phyloP scores from a whole-genome alignment of 2,888 invertebrate genomes.

The Stenoptilia bipunctidactyla region DNA sequence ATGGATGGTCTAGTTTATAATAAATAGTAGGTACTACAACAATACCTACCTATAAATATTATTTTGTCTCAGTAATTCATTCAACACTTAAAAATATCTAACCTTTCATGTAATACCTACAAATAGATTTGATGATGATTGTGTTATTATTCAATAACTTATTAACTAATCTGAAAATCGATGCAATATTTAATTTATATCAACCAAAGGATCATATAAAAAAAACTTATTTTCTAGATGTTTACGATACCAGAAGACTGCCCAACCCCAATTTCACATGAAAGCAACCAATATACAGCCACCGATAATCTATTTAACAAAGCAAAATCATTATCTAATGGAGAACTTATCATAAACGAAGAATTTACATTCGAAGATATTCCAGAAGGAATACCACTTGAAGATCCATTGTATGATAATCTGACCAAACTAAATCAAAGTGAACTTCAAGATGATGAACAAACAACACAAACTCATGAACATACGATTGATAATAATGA shows the following conservation, averaged over 20 bases:
- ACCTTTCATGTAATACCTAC: too few relatives aligned
- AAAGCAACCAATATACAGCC: conserved; percentile 29
- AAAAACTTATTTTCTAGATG: conserved; percentile 31
- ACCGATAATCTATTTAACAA: conserved; percentile 47
- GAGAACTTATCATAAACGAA: conserved; percentile 38
- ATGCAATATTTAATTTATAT: too few relatives aligned
- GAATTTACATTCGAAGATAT: conserved; percentile 52
- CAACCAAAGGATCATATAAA: too few relatives aligned
- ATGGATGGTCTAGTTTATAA: too few relatives aligned
- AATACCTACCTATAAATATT: too few relatives aligned
- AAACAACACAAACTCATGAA: neutral
- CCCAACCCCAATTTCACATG: conserved; percentile 35
- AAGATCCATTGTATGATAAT: conserved; percentile 51
- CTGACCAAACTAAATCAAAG: conserved; percentile 20
- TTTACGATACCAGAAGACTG: conserved; percentile 61
- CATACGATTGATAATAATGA: neutral
- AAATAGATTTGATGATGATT: too few relatives aligned
- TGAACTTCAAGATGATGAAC: neutral
- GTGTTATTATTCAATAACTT: too few relatives aligned
- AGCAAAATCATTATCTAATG: conserved; percentile 35
- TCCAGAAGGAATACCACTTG: conserved; percentile 51
- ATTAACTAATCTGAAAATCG: too few relatives aligned
- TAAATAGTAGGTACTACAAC: too few relatives aligned
- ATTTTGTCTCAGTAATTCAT: too few relatives aligned
- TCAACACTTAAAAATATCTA: too few relatives aligned